phyloP scores from a whole-genome alignment of 2,113 vertebrate species.

The Petromus typicus region DNA sequence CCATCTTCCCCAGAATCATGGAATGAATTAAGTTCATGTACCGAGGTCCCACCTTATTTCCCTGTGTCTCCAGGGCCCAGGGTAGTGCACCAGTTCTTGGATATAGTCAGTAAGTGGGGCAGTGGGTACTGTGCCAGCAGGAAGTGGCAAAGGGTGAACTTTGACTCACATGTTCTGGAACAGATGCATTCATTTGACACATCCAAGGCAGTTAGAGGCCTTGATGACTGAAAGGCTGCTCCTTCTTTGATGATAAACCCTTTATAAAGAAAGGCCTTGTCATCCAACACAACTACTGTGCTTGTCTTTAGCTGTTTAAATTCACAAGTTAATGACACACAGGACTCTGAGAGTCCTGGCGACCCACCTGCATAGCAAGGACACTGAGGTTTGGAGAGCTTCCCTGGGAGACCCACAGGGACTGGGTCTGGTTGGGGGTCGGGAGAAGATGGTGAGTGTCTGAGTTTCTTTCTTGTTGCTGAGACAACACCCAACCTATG shows the following conservation, averaged over 20 bases:
- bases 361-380: background rate
- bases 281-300: background rate
- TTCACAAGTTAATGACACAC: background rate
- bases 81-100: background rate
- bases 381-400: background rate
- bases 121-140: background rate
- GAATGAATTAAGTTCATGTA: background rate
- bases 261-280: background rate
- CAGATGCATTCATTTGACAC: background rate
- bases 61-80: background rate
- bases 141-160: background rate
- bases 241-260: conserved; percentile 31
- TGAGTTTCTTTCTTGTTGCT: background rate
- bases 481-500: background rate
- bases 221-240: conserved; percentile 45
- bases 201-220: background rate
- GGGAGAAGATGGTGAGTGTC: background rate
- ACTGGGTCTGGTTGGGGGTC: background rate
- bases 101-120: background rate
- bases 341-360: background rate
- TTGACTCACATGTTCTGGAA: conserved; percentile 14
- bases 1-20: background rate
- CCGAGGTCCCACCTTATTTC: background rate
- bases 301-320: conserved; percentile 10
- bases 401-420: background rate